These are phyloP conservation scores for Laothoe populi DNA, from an alignment of 2,888 invertebrate species.

Conservation along the genomic window DNA sequence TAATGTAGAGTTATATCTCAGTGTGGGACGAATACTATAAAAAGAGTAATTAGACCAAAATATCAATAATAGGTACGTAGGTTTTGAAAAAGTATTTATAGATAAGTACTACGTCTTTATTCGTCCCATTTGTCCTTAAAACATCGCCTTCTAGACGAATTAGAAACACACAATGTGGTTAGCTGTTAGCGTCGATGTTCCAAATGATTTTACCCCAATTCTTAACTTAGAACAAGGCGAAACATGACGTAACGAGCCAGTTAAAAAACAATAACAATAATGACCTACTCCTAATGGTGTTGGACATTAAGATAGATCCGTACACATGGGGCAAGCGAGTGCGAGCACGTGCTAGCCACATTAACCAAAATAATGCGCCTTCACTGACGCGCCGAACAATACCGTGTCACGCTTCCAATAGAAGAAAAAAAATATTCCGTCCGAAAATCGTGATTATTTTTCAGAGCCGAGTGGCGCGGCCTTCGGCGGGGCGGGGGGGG, in stretches of 20 bases:
- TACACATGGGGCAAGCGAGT: constrained; percentile 32
- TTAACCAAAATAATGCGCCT: constrained; percentile 30
- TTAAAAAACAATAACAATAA: constrained; percentile 25
- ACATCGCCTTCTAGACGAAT: constrained; percentile 2
- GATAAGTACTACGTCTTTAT: not conserved
- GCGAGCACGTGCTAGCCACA: constrained; percentile 43
- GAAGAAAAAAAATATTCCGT: constrained; percentile 47
- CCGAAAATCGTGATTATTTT: constrained; percentile 80
- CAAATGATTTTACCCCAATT: constrained; percentile 21
- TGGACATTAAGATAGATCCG: constrained; percentile 23
- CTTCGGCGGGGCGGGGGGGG: constrained; percentile 62
- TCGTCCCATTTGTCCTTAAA: not conserved
- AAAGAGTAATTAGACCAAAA: not conserved
- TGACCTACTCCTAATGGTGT: constrained; percentile 21
- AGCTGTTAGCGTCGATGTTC: constrained; percentile 17
- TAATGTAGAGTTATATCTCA: not conserved
- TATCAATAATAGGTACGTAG: not conserved
- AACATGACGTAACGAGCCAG: constrained; percentile 18
- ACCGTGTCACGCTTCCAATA: constrained; percentile 23
- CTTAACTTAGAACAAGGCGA: constrained; percentile 24
- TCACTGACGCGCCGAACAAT: constrained; percentile 48
- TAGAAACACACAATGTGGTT: constrained; percentile 8
- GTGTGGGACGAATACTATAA: constrained; percentile 2
- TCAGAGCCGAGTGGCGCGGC: constrained; percentile 71
- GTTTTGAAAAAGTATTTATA: not conserved